phyloP scores from a whole-genome alignment of 2,888 invertebrate genomes.

The Dyspetes luteomarginatus region DNA sequence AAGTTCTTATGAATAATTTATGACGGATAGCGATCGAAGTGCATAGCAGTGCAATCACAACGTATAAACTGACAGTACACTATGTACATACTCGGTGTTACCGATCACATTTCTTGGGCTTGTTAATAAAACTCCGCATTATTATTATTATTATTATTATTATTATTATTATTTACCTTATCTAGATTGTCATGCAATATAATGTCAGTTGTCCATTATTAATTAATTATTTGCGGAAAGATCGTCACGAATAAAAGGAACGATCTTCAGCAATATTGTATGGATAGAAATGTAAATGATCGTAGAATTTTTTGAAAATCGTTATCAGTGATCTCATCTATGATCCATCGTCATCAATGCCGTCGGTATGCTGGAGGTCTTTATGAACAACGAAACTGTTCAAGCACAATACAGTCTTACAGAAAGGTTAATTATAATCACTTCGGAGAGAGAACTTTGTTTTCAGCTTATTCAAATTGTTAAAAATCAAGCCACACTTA shows the following conservation, averaged over 20 bases:
- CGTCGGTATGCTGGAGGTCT: not conserved
- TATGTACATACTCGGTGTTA: not conserved
- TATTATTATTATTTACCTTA: not conserved
- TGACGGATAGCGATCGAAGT: constrained; percentile 60
- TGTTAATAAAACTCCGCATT: constrained; percentile 28
- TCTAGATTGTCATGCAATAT: not conserved
- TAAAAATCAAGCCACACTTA: no score
- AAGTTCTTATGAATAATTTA: constrained; percentile 60
- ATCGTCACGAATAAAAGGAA: constrained; percentile 1
- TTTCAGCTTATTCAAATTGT: no score
- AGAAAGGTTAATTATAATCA: no score
- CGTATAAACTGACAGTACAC: not conserved
- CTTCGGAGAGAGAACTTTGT: no score
- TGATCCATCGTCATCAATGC: not conserved
- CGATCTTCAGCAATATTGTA: not conserved
- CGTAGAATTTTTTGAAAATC: not conserved
- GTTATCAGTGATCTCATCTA: not conserved
- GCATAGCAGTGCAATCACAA: constrained; percentile 21
- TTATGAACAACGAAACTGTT: not conserved
- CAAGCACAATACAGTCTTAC: no score
- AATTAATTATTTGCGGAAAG: not conserved
- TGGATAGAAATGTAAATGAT: not conserved
- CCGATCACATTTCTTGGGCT: constrained; percentile 35
- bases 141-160: constrained; percentile 6
- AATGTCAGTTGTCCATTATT: not conserved